Evolutionary conservation across 2,888 invertebrate genomes (phyloP).

Genomic region (Platycheirus rosarum): DNA sequence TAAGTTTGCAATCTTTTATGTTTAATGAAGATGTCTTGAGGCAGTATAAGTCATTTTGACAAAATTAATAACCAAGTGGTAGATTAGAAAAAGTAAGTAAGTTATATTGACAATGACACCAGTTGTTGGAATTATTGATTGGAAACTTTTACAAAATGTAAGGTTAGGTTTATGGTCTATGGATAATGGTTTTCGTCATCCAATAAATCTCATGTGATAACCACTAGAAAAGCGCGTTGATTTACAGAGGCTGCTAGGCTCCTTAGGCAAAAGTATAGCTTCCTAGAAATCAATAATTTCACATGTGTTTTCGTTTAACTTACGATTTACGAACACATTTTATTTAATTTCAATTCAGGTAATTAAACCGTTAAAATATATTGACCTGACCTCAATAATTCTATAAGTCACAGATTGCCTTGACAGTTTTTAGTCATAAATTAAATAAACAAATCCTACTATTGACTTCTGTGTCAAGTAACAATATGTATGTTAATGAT

Average conservation of each 20-base stretch:
- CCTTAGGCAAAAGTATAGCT: too few species aligned
- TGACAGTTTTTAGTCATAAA: slow-evolving; percentile 7
- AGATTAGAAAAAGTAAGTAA: not conserved
- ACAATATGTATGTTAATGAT: slow-evolving; percentile 21
- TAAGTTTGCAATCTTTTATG: not conserved
- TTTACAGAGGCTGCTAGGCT: too few species aligned
- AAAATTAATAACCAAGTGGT: not conserved
- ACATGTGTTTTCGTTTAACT: too few species aligned
- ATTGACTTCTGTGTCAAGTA: slow-evolving; percentile 19
- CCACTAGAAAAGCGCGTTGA: too few species aligned
- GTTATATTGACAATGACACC: too few species aligned
- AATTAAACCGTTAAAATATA: slow-evolving; percentile 14
- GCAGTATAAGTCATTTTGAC: not conserved
- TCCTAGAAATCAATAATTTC: too few species aligned
- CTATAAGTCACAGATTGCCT: not conserved
- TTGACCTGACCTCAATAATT: not conserved
- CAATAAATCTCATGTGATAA: too few species aligned
- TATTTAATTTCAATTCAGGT: too few species aligned
- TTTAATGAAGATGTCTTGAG: not conserved
- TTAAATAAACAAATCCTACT: not conserved
- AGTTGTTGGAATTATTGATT: too few species aligned
- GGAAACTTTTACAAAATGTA: too few species aligned
- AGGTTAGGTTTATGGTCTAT: too few species aligned
- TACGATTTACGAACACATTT: not conserved
- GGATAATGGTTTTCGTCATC: too few species aligned